Conservation (phyloP, 2,113 vertebrate genomes). For the Pan troglodytes region NHGRI_mPanTro3-v2.1_pri NC_072416.2:29676501-29677000, state of each 20-base stretch:
- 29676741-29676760: accelerated
- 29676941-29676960: constrained; percentile 84
- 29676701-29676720: neutral
- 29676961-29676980: constrained; percentile 80
- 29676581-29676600: neutral
- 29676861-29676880: constrained; percentile 80
- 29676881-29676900: constrained; percentile 86
- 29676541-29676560: neutral
- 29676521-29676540: neutral
- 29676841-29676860: constrained; percentile 76
- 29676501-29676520: neutral
- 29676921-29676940: constrained; percentile 84
- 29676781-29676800: neutral
- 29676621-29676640: neutral
- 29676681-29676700: accelerated
- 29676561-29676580: neutral
- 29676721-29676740: accelerated
- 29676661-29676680: neutral
- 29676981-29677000: constrained; percentile 75
- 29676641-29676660: neutral
- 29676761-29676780: accelerated
- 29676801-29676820: neutral
- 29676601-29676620: neutral
- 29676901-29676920: constrained; percentile 81
- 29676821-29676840: constrained; percentile 28